phyloP scores from a whole-genome alignment of 2,797 vertebrate species.

The Enteromius anoplus region DNA sequence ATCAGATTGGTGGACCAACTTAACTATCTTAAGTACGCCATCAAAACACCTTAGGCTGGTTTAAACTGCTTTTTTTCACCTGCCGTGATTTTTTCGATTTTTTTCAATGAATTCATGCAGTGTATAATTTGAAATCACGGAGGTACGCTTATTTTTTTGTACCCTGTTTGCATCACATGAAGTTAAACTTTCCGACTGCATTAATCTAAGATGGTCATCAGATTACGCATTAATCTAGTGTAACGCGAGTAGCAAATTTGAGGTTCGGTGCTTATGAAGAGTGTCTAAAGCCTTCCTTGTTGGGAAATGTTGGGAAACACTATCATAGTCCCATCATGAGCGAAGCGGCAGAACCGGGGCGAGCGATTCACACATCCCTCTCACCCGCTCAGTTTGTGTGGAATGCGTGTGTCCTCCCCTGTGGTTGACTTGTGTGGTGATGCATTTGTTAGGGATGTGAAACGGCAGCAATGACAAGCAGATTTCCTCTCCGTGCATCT shows the following conservation, averaged over 20 bases:
- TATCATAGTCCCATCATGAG: conserved; percentile 17
- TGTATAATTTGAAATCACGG: neutral
- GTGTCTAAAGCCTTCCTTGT: neutral
- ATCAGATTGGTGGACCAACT: neutral
- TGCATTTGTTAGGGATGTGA: conserved; percentile 51
- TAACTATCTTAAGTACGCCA: neutral
- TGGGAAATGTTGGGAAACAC: neutral
- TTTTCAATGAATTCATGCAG: neutral
- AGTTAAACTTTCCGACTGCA: neutral
- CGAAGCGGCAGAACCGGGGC: neutral
- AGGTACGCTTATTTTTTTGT: neutral
- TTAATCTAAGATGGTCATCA: neutral
- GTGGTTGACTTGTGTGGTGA: conserved; percentile 48
- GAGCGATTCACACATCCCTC: conserved; percentile 18
- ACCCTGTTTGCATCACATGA: neutral
- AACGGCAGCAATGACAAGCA: conserved; percentile 48
- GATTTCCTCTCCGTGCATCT: conserved; percentile 54
- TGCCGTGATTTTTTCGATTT: neutral
- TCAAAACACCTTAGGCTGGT: neutral
- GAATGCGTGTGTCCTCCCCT: conserved; percentile 46
- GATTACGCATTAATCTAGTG: neutral
- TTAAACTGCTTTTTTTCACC: neutral
- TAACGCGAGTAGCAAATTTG: neutral
- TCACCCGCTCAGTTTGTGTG: neutral
- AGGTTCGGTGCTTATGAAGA: conserved; percentile 2